Percentiles rank a stretch among this genome's conserved stretches.
phyloP scores from a whole-genome alignment of 2,113 vertebrate genomes.

The Gallinago media region DNA sequence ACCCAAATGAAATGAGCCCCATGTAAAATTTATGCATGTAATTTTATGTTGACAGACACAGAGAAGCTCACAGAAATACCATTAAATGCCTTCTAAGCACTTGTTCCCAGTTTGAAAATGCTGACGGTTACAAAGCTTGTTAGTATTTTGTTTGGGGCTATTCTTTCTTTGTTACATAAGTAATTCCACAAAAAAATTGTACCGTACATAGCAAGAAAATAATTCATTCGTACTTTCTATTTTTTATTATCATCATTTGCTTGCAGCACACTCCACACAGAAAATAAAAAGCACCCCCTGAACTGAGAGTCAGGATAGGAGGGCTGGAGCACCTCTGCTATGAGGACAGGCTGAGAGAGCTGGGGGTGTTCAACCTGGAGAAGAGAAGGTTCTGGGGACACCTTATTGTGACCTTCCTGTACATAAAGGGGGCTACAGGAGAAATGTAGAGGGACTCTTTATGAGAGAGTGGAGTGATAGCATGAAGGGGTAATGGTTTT shows the following conservation, averaged over 20 bases:
- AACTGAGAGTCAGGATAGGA: not conserved
- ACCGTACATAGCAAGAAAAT: not conserved
- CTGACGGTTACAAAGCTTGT: not conserved
- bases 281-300: not conserved
- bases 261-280: not conserved
- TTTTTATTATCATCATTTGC: not conserved
- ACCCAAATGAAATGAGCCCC: rapidly evolving
- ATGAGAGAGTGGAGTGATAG: too few relatives aligned
- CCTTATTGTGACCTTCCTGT: too few relatives aligned
- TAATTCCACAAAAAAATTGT: not conserved
- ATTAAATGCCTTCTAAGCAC: not conserved
- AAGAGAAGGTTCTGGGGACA: too few relatives aligned
- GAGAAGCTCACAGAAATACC: not conserved
- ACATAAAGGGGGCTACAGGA: too few relatives aligned
- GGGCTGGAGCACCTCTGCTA: too few relatives aligned
- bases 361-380: too few relatives aligned
- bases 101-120: not conserved
- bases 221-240: not conserved
- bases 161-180: not conserved
- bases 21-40: not conserved
- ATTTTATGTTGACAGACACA: not conserved
- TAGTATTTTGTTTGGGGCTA: not conserved
- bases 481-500: too few relatives aligned
- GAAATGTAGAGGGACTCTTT: too few relatives aligned
- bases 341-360: too few relatives aligned